Evolutionary conservation across 1,140 invertebrate genomes (phyloP).

Genomic region (Drosophila nigromelanica): DNA sequence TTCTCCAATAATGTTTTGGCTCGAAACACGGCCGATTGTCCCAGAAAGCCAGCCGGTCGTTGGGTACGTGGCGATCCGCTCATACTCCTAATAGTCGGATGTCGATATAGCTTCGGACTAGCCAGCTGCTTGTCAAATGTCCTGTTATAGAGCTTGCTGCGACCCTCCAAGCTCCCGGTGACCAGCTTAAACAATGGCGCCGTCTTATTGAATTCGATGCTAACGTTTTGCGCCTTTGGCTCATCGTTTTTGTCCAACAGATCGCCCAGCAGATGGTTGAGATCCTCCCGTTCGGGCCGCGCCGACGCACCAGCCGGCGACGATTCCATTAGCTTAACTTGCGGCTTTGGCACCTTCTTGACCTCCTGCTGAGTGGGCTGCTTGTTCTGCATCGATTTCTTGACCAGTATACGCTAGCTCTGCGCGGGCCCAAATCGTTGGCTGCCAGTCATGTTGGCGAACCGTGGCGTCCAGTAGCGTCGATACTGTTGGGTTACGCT

Average conservation of each 20-base stretch:
- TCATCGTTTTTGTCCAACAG: conserved; percentile 1
- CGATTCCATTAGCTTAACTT: too few species aligned
- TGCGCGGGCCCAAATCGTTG: background rate
- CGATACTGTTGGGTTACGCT: background rate
- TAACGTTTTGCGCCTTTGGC: background rate
- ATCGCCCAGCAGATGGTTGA: conserved; percentile 23
- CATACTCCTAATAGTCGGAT: background rate
- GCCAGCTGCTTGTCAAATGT: conserved; percentile 11
- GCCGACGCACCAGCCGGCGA: background rate
- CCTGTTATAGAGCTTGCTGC: background rate
- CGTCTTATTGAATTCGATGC: conserved; percentile 6
- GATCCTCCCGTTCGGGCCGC: background rate
- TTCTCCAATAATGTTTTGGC: background rate
- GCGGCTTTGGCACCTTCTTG: background rate
- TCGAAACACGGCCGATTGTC: background rate
- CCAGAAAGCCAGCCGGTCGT: background rate
- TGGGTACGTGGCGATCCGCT: background rate
- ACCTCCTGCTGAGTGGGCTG: background rate
- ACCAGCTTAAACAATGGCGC: conserved; percentile 20
- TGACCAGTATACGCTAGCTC: background rate
- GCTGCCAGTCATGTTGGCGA: background rate
- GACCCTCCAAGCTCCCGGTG: conserved; percentile 4
- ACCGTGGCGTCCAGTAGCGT: background rate
- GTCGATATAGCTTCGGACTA: background rate
- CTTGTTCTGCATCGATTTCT: background rate